Evolutionary conservation across 2,888 invertebrate genomes (phyloP).

Genomic region (Eledona agricola): DNA sequence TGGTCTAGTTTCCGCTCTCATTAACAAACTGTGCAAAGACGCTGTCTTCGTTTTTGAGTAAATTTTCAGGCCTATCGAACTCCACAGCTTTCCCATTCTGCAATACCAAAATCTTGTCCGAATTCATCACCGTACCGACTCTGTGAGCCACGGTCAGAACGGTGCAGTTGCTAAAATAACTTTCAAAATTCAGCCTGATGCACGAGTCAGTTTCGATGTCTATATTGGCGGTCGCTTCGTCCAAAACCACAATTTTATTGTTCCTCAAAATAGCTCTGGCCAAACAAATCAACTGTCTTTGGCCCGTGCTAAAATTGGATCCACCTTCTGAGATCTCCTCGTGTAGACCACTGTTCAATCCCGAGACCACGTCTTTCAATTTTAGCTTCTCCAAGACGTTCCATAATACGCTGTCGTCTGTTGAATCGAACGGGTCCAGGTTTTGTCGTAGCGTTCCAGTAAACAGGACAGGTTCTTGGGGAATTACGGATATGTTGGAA

Average conservation of each 20-base stretch:
- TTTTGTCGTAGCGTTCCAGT: slow-evolving; percentile 87
- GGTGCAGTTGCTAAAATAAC: slow-evolving; percentile 76
- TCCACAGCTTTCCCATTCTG: slow-evolving; percentile 78
- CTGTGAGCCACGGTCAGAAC: slow-evolving; percentile 84
- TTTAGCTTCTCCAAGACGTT: slow-evolving; percentile 82
- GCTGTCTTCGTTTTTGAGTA: slow-evolving; percentile 5
- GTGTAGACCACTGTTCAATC: slow-evolving; percentile 69
- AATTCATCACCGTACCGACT: slow-evolving; percentile 84
- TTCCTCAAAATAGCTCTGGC: slow-evolving; percentile 68
- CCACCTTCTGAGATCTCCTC: slow-evolving; percentile 77
- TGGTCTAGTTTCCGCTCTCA: too few relatives aligned
- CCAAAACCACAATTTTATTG: slow-evolving; percentile 45
- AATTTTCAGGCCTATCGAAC: slow-evolving; percentile 26
- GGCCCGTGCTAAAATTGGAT: slow-evolving; percentile 54
- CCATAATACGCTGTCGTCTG: slow-evolving; percentile 82
- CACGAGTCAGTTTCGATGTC: slow-evolving; percentile 78
- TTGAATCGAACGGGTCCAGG: slow-evolving; percentile 87
- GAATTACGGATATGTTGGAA: slow-evolving; percentile 82
- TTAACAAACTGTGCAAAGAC: slow-evolving; percentile 6
- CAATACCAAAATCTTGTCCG: slow-evolving; percentile 79
- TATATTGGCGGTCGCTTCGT: slow-evolving; percentile 83
- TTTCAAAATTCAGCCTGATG: slow-evolving; percentile 77
- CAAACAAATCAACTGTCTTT: slow-evolving; percentile 73
- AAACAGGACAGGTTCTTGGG: slow-evolving; percentile 86
- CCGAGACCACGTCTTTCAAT: slow-evolving; percentile 73